Base-by-base conservation (phyloP, 2,113 vertebrate genomes). In the Hemicordylus capensis region DNA sequence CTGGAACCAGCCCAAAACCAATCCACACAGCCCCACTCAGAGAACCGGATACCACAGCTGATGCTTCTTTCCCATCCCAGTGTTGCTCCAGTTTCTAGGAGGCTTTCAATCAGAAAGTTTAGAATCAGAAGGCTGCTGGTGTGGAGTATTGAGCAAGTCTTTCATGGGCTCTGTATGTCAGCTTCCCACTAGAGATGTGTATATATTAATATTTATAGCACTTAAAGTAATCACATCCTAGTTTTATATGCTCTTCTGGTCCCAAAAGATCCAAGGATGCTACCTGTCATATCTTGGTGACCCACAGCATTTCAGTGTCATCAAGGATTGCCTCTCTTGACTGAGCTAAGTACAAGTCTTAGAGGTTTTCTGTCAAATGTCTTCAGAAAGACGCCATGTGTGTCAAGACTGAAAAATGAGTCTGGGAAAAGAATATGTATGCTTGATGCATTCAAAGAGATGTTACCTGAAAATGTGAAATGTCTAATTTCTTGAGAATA, bases 271-370 rank as follows among this genome's bases (percentile, higher is more conserved):
- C 39, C 59, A n/a, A 31, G 11, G 72, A 83, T 31, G 39, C 28
- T 44, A 44, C 67, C 51, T 83, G 81, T 83, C 69, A 83, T 11
- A 59, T 61, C 39, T 59, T 44, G 28, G 67, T n/a, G 80, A 61
- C 67, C 67, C 80, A 59, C 59, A 82, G 61, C 80, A 73, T 73
- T 72, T 72, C 81, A 83, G 12, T 73, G 69, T 37, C 81, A 83
- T 83, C 81, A n/a, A 73, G 54, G 10, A 83, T 46, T 73, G 81
- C 69, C 42, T 72, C 81, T 73, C 69, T 82, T 73, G 69, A 83
- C 39, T 61, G 69, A 83, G 61, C 69, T 73, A 83, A 73, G 54
- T 22, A 59, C 17, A 58, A 17, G 54, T 54, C 46, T 34, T 69
- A 54, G 46, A 81, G 80, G 46, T 61, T 83, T 73, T 72, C 67